A percentile compares a stretch with the other conserved stretches of the same genome.
phyloP scores from a whole-genome alignment of 2,888 invertebrate species.

The Aphodius sticticus region DNA sequence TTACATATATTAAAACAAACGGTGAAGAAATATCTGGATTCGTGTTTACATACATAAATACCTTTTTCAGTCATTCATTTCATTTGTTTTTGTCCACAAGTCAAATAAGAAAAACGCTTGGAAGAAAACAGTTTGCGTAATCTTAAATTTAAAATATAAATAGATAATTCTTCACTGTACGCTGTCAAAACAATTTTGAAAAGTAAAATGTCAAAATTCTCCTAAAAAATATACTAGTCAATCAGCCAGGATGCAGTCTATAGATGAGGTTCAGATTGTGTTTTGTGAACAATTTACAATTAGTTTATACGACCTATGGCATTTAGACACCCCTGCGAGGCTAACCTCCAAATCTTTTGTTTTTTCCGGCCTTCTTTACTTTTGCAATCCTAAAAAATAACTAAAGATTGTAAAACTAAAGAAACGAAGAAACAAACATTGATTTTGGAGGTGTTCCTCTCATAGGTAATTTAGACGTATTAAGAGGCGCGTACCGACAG shows the following conservation, averaged over 20 bases:
- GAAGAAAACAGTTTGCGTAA: slow-evolving; percentile 46
- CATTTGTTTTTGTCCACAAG: neutral
- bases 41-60: neutral
- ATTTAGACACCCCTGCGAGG: slow-evolving; percentile 36
- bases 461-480: slow-evolving; percentile 38
- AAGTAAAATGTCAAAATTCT: slow-evolving; percentile 27
- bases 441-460: slow-evolving; percentile 39
- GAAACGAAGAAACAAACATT: too few relatives aligned
- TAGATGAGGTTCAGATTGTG: slow-evolving; percentile 28
- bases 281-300: slow-evolving; percentile 33
- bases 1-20: neutral
- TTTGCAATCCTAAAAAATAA: neutral
- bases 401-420: too few relatives aligned
- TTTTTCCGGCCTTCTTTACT: neutral
- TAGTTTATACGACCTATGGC: slow-evolving; percentile 43
- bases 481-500: slow-evolving; percentile 42
- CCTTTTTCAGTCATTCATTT: neutral
- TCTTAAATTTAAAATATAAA: slow-evolving; percentile 50
- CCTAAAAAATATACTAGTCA: slow-evolving; percentile 50
- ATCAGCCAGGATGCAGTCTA: slow-evolving; percentile 55
- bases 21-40: neutral
- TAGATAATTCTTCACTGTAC: slow-evolving; percentile 55
- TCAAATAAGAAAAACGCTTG: neutral
- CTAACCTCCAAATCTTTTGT: neutral
- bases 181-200: slow-evolving; percentile 43